Conservation (phyloP, 1,140 invertebrate species). For the Brachionus rubens region DNA sequence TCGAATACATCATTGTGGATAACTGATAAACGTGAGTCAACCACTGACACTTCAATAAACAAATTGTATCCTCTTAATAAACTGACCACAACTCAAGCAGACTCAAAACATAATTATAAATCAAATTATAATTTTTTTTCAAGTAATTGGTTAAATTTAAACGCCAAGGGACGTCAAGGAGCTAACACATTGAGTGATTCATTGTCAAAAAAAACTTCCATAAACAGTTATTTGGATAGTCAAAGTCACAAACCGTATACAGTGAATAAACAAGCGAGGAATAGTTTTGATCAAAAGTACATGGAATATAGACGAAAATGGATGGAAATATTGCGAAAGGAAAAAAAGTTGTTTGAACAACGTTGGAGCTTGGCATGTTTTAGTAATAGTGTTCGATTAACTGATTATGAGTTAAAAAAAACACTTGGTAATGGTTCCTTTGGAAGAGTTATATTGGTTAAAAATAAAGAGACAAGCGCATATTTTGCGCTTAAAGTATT, state of each 20-base stretch:
- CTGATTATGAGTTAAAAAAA: constrained; percentile 29
- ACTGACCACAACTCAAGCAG: neutral
- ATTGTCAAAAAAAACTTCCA: constrained; percentile 14
- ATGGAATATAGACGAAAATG: constrained; percentile 44
- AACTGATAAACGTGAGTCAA: neutral
- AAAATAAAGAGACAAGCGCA: neutral
- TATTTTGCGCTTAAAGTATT: constrained; percentile 42
- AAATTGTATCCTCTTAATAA: constrained; percentile 17
- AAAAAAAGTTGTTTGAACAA: constrained; percentile 12
- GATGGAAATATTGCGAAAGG: constrained; percentile 42
- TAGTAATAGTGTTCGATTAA: neutral
- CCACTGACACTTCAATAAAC: neutral
- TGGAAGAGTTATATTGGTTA: constrained; percentile 40
- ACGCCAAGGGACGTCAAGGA: constrained; percentile 8
- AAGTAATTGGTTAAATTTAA: constrained; percentile 34
- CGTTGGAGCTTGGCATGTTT: neutral
- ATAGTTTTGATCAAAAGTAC: constrained; percentile 22
- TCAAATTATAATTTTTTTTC: constrained; percentile 22
- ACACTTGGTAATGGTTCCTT: constrained; percentile 43
- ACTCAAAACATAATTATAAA: neutral
- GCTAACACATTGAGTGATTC: neutral
- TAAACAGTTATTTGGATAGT: neutral
- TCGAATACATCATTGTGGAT: constrained; percentile 39
- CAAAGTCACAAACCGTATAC: neutral
- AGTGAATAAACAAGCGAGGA: neutral